Evolutionary conservation across 2,113 vertebrate species (phyloP).

Genomic region (Regulus satrapa): DNA sequence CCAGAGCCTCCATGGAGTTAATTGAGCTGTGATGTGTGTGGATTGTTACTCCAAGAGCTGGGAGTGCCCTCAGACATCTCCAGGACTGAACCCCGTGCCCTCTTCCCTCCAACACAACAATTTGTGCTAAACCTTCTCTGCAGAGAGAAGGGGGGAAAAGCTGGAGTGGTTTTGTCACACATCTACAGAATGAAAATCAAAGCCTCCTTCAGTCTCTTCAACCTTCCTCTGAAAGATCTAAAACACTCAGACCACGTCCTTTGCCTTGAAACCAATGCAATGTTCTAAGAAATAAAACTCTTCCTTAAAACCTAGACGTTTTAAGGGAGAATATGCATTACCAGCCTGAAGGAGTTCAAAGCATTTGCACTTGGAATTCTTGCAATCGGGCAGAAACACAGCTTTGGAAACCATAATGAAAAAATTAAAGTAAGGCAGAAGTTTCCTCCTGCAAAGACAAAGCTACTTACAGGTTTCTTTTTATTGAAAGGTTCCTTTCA

Average conservation of each 20-base stretch:
- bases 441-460: constrained; percentile 54
- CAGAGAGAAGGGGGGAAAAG: background rate
- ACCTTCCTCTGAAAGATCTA: constrained; percentile 7
- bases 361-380: background rate
- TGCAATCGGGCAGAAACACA: constrained; percentile 24
- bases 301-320: background rate
- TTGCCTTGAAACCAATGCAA: background rate
- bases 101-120: background rate
- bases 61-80: background rate
- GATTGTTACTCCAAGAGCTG: background rate
- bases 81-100: background rate
- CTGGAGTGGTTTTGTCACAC: background rate
- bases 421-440: constrained; percentile 31
- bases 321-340: background rate
- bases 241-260: background rate
- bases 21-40: background rate
- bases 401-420: constrained; percentile 30
- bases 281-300: background rate
- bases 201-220: background rate
- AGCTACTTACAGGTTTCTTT: constrained; percentile 6
- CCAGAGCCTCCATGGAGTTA: background rate
- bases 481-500: background rate
- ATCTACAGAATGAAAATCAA: constrained; percentile 24
- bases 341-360: background rate
- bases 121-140: background rate